These are phyloP conservation scores for Tenodera sinensis DNA, from an alignment of 2,888 invertebrate genomes.

Conservation along the genomic window DNA sequence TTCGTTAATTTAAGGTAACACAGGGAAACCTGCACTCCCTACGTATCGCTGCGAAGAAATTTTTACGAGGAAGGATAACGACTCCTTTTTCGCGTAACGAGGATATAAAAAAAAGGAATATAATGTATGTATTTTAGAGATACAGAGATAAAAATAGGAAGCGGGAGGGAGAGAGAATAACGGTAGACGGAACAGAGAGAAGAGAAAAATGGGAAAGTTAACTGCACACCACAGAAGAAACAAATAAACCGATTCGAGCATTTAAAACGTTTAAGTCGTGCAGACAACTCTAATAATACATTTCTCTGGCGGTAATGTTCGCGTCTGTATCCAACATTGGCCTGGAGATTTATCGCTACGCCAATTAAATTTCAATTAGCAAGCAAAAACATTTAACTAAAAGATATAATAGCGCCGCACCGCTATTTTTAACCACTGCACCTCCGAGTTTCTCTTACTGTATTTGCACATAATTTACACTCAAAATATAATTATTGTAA, in stretches of 20 bases:
- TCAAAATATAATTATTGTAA: neutral
- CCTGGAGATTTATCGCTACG: neutral
- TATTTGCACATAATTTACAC: neutral
- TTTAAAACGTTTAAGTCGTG: neutral
- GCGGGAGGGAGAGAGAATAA: neutral
- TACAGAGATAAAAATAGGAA: neutral
- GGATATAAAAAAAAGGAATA: neutral
- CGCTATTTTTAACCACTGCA: neutral
- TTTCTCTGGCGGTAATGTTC: neutral
- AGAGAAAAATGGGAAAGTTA: neutral
- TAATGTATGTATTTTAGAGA: neutral
- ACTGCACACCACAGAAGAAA: neutral
- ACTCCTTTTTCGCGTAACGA: neutral
- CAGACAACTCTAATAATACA: neutral
- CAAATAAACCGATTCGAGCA: neutral
- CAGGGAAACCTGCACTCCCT: neutral
- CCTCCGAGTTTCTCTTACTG: neutral
- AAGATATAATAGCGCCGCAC: neutral
- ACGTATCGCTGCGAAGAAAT: neutral
- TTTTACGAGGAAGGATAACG: neutral
- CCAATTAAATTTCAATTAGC: conserved; percentile 16
- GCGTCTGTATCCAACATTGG: neutral
- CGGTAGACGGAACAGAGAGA: neutral
- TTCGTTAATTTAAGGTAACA: neutral
- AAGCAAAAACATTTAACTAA: neutral